Percentiles rank a stretch among this genome's conserved stretches.
Conservation (phyloP, 2,113 vertebrate species). For the Protomyctophum bolini region DNA sequence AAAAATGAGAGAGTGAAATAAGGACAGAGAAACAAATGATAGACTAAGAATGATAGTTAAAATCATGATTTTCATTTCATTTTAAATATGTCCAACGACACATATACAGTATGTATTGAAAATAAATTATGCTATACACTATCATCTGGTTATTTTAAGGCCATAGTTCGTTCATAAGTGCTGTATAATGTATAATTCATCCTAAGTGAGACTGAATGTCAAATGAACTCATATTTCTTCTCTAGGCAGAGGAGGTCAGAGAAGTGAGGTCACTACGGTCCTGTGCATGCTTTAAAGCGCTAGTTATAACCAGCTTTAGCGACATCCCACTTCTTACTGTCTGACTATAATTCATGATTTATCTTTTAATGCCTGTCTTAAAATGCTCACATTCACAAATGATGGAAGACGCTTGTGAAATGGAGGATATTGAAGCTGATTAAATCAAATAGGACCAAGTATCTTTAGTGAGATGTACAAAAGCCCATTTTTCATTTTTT, state of each 20-base stretch:
- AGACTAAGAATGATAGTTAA: not conserved
- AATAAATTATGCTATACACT: constrained; percentile 34
- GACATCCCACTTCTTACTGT: too few relatives aligned
- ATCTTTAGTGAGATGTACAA: not conserved
- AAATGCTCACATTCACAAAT: too few relatives aligned
- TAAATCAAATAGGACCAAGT: constrained; percentile 1
- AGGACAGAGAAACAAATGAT: too few relatives aligned
- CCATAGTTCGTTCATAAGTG: constrained; percentile 34
- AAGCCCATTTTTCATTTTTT: constrained; percentile 7
- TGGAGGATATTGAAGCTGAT: too few relatives aligned
- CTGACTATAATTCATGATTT: too few relatives aligned
- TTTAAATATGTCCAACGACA: constrained; percentile 1
- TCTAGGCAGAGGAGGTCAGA: constrained; percentile 24
- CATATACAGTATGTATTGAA: constrained; percentile 14
- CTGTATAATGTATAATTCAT: constrained; percentile 64
- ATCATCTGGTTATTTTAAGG: constrained; percentile 46
- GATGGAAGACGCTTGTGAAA: too few relatives aligned
- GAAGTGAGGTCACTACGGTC: constrained; percentile 26
- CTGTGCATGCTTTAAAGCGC: constrained; percentile 16
- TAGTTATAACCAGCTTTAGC: constrained; percentile 22
- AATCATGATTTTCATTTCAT: not conserved
- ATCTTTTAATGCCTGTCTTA: too few relatives aligned
- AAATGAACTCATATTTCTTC: constrained; percentile 35
- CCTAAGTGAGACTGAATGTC: constrained; percentile 40
- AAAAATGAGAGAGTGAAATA: too few relatives aligned